Evolutionary conservation across 2,888 invertebrate genomes (phyloP).

Genomic region (Taphrorychus bicolor): DNA sequence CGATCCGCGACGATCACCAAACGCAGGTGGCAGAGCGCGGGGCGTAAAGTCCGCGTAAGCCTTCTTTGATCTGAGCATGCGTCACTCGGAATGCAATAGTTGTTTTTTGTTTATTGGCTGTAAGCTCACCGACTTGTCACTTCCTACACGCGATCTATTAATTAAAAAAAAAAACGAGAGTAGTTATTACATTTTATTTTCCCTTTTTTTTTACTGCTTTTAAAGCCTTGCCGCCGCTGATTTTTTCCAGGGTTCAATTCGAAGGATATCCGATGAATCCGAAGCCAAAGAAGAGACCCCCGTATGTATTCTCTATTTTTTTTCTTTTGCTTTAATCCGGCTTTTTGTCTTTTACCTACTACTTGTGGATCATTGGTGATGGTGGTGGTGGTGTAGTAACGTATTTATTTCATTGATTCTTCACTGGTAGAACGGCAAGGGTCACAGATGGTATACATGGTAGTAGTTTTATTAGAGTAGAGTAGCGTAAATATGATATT

Average conservation of each 20-base stretch:
- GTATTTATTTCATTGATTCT: not conserved
- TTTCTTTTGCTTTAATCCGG: constrained; percentile 45
- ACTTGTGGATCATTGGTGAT: constrained; percentile 24
- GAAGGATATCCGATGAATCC: constrained; percentile 48
- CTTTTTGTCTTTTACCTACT: not conserved
- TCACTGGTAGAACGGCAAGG: too few relatives aligned
- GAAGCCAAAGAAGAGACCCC: constrained; percentile 71
- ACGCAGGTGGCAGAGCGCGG: constrained; percentile 73
- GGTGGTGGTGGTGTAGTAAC: not conserved
- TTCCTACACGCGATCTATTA: too few relatives aligned
- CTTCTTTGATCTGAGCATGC: not conserved
- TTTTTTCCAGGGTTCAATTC: constrained; percentile 48
- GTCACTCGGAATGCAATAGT: too few relatives aligned
- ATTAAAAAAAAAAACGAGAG: too few relatives aligned
- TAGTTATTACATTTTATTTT: constrained; percentile 24
- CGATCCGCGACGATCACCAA: constrained; percentile 55
- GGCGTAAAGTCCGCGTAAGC: constrained; percentile 81
- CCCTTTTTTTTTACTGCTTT: constrained; percentile 59
- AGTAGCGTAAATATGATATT: constrained; percentile 5
- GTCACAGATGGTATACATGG: too few relatives aligned
- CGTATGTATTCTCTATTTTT: constrained; percentile 69
- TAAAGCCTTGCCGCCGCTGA: constrained; percentile 58
- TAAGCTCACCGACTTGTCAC: too few relatives aligned
- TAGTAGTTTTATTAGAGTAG: too few relatives aligned
- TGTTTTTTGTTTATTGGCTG: too few relatives aligned